Conservation (phyloP, 2,113 vertebrate species). For the Cinclus cinclus region DNA sequence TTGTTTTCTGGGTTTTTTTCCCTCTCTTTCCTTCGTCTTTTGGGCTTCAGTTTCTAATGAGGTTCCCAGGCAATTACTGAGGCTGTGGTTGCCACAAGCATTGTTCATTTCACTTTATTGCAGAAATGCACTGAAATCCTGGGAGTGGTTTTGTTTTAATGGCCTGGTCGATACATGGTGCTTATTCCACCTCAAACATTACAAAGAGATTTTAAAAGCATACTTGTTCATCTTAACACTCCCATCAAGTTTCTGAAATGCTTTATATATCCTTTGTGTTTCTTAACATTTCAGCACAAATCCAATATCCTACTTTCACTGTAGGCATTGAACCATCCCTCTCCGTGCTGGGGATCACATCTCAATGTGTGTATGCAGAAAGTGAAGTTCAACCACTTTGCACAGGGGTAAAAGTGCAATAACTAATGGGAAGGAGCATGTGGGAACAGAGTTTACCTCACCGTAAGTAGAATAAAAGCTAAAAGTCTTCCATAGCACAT, state of each 20-base stretch:
- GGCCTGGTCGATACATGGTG: neutral
- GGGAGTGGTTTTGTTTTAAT: slow-evolving; percentile 27
- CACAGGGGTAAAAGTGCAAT: neutral
- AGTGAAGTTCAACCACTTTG: neutral
- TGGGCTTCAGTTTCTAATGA: neutral
- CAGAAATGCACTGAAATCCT: slow-evolving; percentile 5
- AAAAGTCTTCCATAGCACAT: neutral
- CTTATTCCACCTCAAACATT: slow-evolving; percentile 29
- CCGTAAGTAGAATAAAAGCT: neutral
- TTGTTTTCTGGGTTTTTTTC: neutral
- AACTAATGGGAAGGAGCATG: neutral
- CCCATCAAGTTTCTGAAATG: slow-evolving; percentile 14
- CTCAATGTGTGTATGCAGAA: neutral
- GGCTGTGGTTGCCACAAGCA: neutral
- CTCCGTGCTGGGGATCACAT: neutral
- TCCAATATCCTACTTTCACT: neutral
- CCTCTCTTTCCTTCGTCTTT: neutral
- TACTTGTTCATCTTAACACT: slow-evolving; percentile 32
- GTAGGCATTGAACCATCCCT: neutral
- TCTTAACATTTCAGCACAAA: slow-evolving; percentile 38
- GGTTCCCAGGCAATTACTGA: slow-evolving; percentile 4
- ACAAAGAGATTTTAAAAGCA: slow-evolving; percentile 31
- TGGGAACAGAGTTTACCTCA: neutral
- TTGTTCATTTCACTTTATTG: slow-evolving; percentile 30
- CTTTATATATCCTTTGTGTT: slow-evolving; percentile 10